Conservation (phyloP, 2,888 invertebrate species). For the Gari tellinella region DNA sequence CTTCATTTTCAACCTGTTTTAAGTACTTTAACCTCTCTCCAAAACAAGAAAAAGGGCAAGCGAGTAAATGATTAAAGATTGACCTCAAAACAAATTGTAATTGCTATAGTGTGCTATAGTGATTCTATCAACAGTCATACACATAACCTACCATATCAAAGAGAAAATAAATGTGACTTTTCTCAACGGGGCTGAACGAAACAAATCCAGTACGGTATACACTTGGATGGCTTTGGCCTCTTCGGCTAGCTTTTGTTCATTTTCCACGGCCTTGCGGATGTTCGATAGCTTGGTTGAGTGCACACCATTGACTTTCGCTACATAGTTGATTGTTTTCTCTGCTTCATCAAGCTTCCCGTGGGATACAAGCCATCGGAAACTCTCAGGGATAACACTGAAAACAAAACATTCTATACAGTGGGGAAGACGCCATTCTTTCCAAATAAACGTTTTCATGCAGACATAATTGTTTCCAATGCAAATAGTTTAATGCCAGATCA, state of each 20-base stretch:
- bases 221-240: slow-evolving; percentile 40
- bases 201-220: slow-evolving; percentile 68
- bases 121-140: too few relatives aligned
- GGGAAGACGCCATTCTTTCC: too few relatives aligned
- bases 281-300: slow-evolving; percentile 28
- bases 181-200: slow-evolving; percentile 43
- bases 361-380: slow-evolving; percentile 67
- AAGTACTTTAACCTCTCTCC: too few relatives aligned
- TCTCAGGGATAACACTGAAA: slow-evolving; percentile 65
- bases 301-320: slow-evolving; percentile 62
- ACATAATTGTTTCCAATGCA: too few relatives aligned
- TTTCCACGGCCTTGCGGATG: slow-evolving; percentile 8
- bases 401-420: too few relatives aligned
- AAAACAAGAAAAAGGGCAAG: too few relatives aligned
- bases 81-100: too few relatives aligned
- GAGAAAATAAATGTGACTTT: slow-evolving; percentile 45
- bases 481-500: too few relatives aligned
- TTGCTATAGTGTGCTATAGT: too few relatives aligned
- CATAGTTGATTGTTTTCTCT: slow-evolving; percentile 48
- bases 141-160: slow-evolving; percentile 58
- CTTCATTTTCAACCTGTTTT: too few relatives aligned
- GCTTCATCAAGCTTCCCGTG: slow-evolving; percentile 64
- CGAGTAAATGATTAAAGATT: too few relatives aligned
- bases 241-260: slow-evolving; percentile 33
- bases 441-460: too few relatives aligned